A percentile compares a stretch with the other conserved stretches of the same genome.
Evolutionary conservation across 2,113 vertebrate species (phyloP).

Genomic region (Platysternon megacephalum): DNA sequence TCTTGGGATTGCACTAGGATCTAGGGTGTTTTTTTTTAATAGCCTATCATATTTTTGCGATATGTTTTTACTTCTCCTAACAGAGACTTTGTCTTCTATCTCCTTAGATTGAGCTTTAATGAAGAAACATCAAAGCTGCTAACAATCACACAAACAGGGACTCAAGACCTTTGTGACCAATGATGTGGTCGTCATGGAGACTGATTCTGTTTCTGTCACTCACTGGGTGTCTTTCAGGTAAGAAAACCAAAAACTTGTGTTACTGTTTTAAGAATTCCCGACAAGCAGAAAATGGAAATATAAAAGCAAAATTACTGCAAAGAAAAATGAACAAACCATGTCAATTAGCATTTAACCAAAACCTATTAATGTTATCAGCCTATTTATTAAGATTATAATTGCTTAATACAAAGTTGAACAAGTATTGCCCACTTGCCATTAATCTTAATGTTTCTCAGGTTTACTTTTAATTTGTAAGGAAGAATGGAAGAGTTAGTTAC

Average conservation of each 20-base stretch:
- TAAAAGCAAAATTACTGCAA: background rate
- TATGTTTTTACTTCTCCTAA: constrained; percentile 51
- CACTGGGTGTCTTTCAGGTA: constrained; percentile 93
- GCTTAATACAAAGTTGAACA: background rate
- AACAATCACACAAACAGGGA: constrained; percentile 77
- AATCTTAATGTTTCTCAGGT: background rate
- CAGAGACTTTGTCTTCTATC: constrained; percentile 63
- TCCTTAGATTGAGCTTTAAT: constrained; percentile 87
- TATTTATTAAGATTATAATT: background rate
- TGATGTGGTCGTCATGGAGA: constrained; percentile 95
- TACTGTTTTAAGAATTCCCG: background rate
- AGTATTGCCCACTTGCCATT: background rate
- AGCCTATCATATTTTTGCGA: constrained; percentile 46
- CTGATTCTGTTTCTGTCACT: constrained; percentile 89
- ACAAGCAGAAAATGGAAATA: background rate
- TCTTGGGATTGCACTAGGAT: constrained; percentile 29
- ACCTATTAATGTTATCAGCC: background rate
- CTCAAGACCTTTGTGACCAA: constrained; percentile 79
- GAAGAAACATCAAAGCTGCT: constrained; percentile 84
- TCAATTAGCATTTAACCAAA: background rate
- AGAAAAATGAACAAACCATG: background rate
- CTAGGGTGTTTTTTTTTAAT: constrained; percentile 1
- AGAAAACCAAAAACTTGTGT: constrained; percentile 28
- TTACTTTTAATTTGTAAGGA: background rate
- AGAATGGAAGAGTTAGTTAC: background rate